A percentile compares a stretch with the other conserved stretches of the same genome.
Evolutionary conservation across 1,140 invertebrate genomes (phyloP).

Genomic region (Vanessa atalanta): DNA sequence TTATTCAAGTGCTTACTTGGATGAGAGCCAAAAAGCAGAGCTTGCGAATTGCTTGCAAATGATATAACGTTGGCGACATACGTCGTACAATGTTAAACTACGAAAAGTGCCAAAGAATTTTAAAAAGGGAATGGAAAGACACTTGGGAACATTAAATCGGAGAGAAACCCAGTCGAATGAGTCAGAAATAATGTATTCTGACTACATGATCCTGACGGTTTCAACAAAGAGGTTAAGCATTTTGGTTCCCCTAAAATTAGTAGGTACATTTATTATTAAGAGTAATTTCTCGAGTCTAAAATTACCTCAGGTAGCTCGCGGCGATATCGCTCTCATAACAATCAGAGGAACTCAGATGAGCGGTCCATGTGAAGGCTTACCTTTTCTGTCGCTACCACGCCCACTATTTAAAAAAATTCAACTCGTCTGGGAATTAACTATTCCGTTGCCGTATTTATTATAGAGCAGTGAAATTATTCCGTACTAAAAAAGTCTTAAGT

Average conservation of each 20-base stretch:
- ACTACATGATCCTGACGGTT: constrained; percentile 31
- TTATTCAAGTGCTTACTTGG: constrained; percentile 67
- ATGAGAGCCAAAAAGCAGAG: constrained; percentile 59
- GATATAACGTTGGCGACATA: constrained; percentile 63
- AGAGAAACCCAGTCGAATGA: constrained; percentile 38
- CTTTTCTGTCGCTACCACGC: constrained; percentile 55
- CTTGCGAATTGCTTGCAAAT: constrained; percentile 66
- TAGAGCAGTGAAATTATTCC: constrained; percentile 36
- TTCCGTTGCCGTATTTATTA: constrained; percentile 67
- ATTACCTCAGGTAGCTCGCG: constrained; percentile 78
- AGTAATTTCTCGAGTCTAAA: constrained; percentile 75
- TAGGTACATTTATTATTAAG: constrained; percentile 77
- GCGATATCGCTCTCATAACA: constrained; percentile 60
- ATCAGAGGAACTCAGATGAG: constrained; percentile 56
- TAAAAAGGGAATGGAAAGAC: constrained; percentile 45
- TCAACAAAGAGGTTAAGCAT: constrained; percentile 41
- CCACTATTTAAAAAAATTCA: constrained; percentile 78
- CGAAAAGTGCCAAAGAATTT: constrained; percentile 56
- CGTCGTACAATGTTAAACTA: constrained; percentile 54
- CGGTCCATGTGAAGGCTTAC: constrained; percentile 62
- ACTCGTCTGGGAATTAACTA: constrained; percentile 69
- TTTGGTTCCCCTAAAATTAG: constrained; percentile 44
- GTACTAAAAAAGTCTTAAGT: constrained; percentile 5
- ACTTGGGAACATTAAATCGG: constrained; percentile 12
- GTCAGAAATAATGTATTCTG: constrained; percentile 52